Conservation (phyloP, 37 sponge, comb jelly and placozoan genomes). For the Axinella damicornis region DNA sequence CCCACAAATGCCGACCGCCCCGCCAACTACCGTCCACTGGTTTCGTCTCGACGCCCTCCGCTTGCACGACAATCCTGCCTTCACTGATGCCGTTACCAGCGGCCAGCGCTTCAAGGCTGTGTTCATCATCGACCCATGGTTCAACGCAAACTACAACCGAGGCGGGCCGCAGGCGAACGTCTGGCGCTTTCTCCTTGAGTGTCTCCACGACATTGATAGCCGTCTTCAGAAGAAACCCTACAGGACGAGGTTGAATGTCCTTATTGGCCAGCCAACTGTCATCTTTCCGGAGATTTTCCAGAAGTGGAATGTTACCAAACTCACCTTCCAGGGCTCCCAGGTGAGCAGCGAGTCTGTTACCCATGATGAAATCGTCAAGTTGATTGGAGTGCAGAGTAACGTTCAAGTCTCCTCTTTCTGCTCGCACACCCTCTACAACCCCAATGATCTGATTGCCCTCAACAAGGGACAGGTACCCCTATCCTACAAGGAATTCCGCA, state of each 20-base stretch:
- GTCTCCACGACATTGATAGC: conserved; percentile 75
- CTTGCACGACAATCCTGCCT: conserved; percentile 86
- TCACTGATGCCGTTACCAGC: conserved; percentile 57
- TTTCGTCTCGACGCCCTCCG: conserved; percentile 75
- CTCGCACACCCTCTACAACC: conserved; percentile 82
- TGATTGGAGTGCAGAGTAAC: conserved; percentile 10
- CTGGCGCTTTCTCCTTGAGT: conserved; percentile 74
- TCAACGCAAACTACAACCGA: conserved; percentile 38
- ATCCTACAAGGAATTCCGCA: conserved; percentile 67
- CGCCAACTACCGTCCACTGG: conserved; percentile 58
- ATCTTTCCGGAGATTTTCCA: conserved; percentile 40
- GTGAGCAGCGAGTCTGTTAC: conserved; percentile 53
- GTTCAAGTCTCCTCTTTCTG: conserved; percentile 34
- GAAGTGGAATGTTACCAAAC: conserved; percentile 50
- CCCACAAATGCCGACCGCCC: too few species aligned
- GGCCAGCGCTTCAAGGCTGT: conserved; percentile 40
- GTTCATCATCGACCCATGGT: conserved; percentile 71
- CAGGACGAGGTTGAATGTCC: conserved; percentile 60
- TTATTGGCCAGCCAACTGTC: conserved; percentile 47
- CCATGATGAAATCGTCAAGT: conserved; percentile 66
- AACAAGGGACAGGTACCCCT: conserved; percentile 56
- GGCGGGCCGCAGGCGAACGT: conserved; percentile 63
- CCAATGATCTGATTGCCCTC: conserved; percentile 36
- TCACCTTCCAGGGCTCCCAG: conserved; percentile 71
- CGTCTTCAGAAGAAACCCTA: conserved; percentile 68